Conservation (phyloP, 2,113 vertebrate species). For the Dinomys branickii region DNA sequence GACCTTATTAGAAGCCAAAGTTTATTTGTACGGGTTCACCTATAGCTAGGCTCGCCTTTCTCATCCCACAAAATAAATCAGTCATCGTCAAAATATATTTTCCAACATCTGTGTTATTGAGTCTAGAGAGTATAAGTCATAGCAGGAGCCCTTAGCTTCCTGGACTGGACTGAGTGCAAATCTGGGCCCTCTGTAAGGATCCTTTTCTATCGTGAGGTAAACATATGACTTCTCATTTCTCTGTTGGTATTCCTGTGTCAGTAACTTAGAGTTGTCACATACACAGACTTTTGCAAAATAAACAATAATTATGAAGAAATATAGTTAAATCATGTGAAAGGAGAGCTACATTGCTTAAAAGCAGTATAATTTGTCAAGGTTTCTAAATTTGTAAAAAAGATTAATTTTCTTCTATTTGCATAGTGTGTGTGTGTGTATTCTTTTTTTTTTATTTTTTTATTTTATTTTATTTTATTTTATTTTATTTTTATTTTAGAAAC, state of each 20-base stretch:
- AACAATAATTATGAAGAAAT: slow-evolving; percentile 1
- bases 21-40: not conserved
- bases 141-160: not conserved
- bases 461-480: too few species aligned
- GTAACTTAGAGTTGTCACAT: not conserved
- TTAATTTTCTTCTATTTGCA: slow-evolving; percentile 5
- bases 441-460: too few species aligned
- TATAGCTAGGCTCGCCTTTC: not conserved
- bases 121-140: not conserved
- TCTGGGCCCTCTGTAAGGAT: not conserved
- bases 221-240: not conserved
- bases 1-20: not conserved
- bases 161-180: not conserved
- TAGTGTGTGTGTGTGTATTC: not conserved
- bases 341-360: slow-evolving; percentile 14
- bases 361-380: not conserved
- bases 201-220: not conserved
- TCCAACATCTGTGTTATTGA: not conserved
- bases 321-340: not conserved
- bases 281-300: slow-evolving; percentile 10
- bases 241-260: not conserved
- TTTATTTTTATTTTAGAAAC: too few species aligned
- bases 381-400: not conserved
- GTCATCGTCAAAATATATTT: slow-evolving; percentile 44
- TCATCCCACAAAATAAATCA: not conserved